Evolutionary conservation across 2,888 invertebrate species (phyloP), one percentile per base, ranked within the genome.

Genomic region (Mylabris sibirica): DNA sequence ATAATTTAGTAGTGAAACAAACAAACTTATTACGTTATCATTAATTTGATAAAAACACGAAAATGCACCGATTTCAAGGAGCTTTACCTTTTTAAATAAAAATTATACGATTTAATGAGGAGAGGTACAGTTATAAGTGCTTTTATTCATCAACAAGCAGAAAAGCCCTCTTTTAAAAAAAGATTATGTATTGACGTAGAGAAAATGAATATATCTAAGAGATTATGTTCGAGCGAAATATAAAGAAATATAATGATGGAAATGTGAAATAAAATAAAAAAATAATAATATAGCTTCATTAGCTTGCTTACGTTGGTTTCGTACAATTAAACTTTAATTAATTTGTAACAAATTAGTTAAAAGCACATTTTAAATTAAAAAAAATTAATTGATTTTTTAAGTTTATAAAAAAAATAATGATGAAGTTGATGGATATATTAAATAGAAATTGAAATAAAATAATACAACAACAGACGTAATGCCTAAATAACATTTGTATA

Each of bases 401-500:
- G 14, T 41, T 38, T 38, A 44, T 44, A 44, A 44, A n/a, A 44
- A 76, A 78, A 80, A 77, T 79, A n/a, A n/a, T 78, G 75, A 80
- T 78, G 78, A 78, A 78, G 76, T 44, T 44, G 77, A 77, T 75
- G 78, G 76, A n/a, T 76, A 78, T 80, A 73, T 78, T 80, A 79
- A 77, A 70, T 71, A 74, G 66, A 76, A 74, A 72, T 65, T 71
- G 72, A 67, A 74, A 69, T 65, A 74, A 76, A 69, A 71, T 68
- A 72, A 68, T 72, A 68, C 11, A 53, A 53, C 22, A 53, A 53
- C 11, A 71, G 73, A 74, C 76, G 76, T 70, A 75, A 78, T 81
- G 76, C 12, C 53, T 53, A 53, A 81, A 78, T 80, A 81, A 81
- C 81, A 80, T 80, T 81, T 80, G 80, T 79, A 80, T 80, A 78